Conservation (phyloP, 2,113 vertebrate genomes). For the Sylvilagus bachmani region DNA sequence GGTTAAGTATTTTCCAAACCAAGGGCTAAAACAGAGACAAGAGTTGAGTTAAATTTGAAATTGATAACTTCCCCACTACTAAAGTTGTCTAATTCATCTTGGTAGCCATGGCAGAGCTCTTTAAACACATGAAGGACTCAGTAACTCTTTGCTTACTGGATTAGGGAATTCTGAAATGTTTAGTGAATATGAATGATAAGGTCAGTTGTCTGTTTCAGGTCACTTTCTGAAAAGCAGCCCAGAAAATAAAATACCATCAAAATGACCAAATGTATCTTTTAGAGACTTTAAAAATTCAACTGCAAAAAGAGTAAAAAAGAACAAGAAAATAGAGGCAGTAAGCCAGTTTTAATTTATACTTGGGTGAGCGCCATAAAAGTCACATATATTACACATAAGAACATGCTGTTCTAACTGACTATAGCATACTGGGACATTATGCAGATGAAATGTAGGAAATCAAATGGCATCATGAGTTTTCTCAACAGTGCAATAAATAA, state of each 20-base stretch:
- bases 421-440: not conserved
- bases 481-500: constrained; percentile 57
- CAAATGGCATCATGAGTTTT: constrained; percentile 30
- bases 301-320: constrained; percentile 58
- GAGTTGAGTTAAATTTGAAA: constrained; percentile 12
- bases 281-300: constrained; percentile 9
- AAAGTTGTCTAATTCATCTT: constrained; percentile 34
- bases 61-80: not conserved
- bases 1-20: not conserved
- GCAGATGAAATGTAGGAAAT: constrained; percentile 25
- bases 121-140: not conserved
- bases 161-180: not conserved
- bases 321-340: constrained; percentile 45
- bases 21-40: not conserved
- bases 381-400: constrained; percentile 60
- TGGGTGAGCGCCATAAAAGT: constrained; percentile 62
- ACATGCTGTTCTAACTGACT: constrained; percentile 70
- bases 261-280: constrained; percentile 23
- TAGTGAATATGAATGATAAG: constrained; percentile 22
- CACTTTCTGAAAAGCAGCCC: constrained; percentile 53
- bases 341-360: constrained; percentile 67
- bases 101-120: not conserved
- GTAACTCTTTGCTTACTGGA: not conserved
- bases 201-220: constrained; percentile 35
- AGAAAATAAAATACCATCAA: constrained; percentile 63